Evolutionary conservation across 2,797 vertebrate genomes (phyloP), one percentile per base, ranked within the genome.

Genomic region (Leptodactylus fallax): DNA sequence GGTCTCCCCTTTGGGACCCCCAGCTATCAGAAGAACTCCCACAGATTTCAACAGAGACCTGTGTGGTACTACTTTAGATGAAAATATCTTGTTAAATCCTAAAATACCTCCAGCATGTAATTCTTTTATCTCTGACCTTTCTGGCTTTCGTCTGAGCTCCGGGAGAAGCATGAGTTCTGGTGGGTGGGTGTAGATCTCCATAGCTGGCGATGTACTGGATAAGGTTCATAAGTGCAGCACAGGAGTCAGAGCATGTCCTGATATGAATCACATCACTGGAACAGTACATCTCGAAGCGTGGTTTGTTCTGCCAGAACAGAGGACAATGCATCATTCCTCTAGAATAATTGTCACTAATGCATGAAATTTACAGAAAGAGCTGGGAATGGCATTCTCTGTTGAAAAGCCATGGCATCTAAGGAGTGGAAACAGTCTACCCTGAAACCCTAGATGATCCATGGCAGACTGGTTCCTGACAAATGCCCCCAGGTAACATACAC

Each of bases 141-240:
- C 93, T 90, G 93, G 94, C 97, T 83, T 95, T 95, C 83, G 94
- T 92, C 16, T 92, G 88, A 87, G 92, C 93, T 92, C 94, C 94
- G 16, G 93, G 93, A 71, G 96, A 95, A 79, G 92, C 56, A 55
- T 97, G 97, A 3, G 91, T 92, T 88, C 95, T 96, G 85, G 91
- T 0, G 0, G 97, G 96, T 0, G 95, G 95, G 69, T 97, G 91
- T 13, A 99, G 91, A 92, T 99, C 98, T 83, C 98, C 98, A 0
- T 99, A 99, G 93, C 96, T 98, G 77, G 98, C 98, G 14, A 99
- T 94, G 84, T 99, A 99, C 76, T 99, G 98, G 90, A 99, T 99
- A 25, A 99, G 98, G 91, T 99, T 99, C 98, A 99, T 99, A 11
- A 99, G 94, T 0, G 98, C 98, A 0, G 98, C 98, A 82, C 98